Evolutionary conservation across 2,888 invertebrate genomes (phyloP).

Genomic region (Drosophila yooni): DNA sequence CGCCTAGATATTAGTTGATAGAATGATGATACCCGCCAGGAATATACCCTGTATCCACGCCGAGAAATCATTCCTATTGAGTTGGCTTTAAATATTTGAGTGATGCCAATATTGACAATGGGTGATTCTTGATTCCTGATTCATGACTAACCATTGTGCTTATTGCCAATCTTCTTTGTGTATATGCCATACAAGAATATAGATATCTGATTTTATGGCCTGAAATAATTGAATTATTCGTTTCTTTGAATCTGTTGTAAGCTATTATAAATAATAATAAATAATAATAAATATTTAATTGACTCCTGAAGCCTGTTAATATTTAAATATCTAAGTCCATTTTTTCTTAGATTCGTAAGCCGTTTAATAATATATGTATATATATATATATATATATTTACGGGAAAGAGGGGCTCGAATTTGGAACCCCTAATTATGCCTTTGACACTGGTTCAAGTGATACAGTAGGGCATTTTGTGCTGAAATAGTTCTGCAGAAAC

Average conservation of each 20-base stretch:
- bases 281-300: not conserved
- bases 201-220: not conserved
- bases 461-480: not conserved
- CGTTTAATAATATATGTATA: not conserved
- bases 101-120: not conserved
- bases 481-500: not conserved
- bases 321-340: not conserved
- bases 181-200: not conserved
- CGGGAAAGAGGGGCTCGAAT: not conserved
- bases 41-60: not conserved
- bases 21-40: not conserved
- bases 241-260: not conserved
- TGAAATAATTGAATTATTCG: not conserved
- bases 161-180: not conserved
- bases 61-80: not conserved
- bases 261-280: not conserved
- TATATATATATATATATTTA: not conserved
- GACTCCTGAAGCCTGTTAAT: not conserved
- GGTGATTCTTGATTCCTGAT: not conserved
- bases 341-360: not conserved
- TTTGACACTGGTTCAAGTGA: not conserved
- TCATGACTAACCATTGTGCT: not conserved
- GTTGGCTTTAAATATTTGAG: not conserved
- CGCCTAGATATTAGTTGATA: not conserved
- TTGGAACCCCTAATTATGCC: not conserved